Percentiles rank a stretch among this genome's conserved stretches.
Conservation (phyloP, 2,113 vertebrate genomes). For the Arvicanthis niloticus region DNA sequence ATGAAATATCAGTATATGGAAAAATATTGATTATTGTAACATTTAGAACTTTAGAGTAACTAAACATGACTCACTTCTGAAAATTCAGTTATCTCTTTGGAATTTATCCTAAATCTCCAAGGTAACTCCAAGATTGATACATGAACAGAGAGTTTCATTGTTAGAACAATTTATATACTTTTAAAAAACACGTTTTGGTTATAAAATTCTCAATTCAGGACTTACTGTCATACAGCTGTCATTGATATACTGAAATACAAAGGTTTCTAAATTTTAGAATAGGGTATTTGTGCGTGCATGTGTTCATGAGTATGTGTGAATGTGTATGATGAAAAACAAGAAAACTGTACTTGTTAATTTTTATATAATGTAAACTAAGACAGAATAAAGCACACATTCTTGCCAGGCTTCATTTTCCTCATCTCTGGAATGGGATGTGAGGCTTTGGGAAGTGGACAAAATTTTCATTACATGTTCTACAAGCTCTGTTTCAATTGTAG, state of each 20-base stretch:
- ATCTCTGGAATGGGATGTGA: not conserved
- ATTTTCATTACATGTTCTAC: not conserved
- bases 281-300: conserved; percentile 55
- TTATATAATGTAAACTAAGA: conserved; percentile 63
- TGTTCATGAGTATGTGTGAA: conserved; percentile 65
- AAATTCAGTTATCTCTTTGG: conserved; percentile 19
- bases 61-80: conserved; percentile 34
- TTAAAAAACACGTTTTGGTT: conserved; percentile 69
- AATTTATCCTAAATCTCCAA: conserved; percentile 36
- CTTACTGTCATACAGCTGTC: conserved; percentile 40
- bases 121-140: not conserved
- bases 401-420: conserved; percentile 6
- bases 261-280: conserved; percentile 73
- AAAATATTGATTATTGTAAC: conserved; percentile 29
- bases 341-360: conserved; percentile 38
- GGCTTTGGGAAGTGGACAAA: not conserved
- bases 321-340: conserved; percentile 65
- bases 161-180: conserved; percentile 15
- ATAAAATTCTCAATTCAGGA: conserved; percentile 62
- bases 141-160: conserved; percentile 24
- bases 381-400: not conserved
- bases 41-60: conserved; percentile 23
- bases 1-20: conserved; percentile 1
- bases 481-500: not conserved
- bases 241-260: conserved; percentile 74